Base-by-base conservation (phyloP, 2,888 invertebrate species). In the Oscheius onirici region DNA sequence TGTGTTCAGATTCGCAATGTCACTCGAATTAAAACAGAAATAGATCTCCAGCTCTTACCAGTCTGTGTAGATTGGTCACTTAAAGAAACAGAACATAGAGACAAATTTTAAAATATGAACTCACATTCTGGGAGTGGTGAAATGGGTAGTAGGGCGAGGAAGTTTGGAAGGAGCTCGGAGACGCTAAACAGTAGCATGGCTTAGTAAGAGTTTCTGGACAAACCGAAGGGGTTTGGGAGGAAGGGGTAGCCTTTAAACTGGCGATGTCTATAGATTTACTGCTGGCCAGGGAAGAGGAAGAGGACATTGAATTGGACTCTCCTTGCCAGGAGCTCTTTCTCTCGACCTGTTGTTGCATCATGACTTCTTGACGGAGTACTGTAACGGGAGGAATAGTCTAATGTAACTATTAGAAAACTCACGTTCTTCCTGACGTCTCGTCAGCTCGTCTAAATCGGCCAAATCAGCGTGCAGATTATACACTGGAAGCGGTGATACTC, bases 391-490 rank as follows among this genome's bases (percentile, higher is more conserved):
- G 20, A 46, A 17, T 17, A 46, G 43, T 41, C 5, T 52, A 17
- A 20, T 3, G 46, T 20, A 52, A 57, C 15, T 6, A 20, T 24
- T 20, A 1, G 15, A 15, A n/a, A 66, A 60, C 40, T 13, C 22
- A 70, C 70, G 13, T 63, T 70, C 70, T 70, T 70, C 70, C 20
- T 70, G 70, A 28, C 43, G 61, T 63, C 63, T 49, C 15, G 70
- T 43, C 15, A 61, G 24, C 22, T 68, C 68, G 17, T 68, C 49
- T 2, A 68, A 28, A 24, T 44, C 24, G 34, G 63, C 63, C 26
- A 63, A 26, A 28, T 63, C 63, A 1, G 63, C 24, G 46, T 63
- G 63, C 3, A 60, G 43, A 43, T 17, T 60, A 2, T 40, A 24
- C 17, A 22, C 22, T 13, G 41, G 41, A n/a, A 17, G 40, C 54